A percentile compares a stretch with the other conserved stretches of the same genome.
phyloP scores from a whole-genome alignment of 2,797 vertebrate species.

The Vultur gryphus region DNA sequence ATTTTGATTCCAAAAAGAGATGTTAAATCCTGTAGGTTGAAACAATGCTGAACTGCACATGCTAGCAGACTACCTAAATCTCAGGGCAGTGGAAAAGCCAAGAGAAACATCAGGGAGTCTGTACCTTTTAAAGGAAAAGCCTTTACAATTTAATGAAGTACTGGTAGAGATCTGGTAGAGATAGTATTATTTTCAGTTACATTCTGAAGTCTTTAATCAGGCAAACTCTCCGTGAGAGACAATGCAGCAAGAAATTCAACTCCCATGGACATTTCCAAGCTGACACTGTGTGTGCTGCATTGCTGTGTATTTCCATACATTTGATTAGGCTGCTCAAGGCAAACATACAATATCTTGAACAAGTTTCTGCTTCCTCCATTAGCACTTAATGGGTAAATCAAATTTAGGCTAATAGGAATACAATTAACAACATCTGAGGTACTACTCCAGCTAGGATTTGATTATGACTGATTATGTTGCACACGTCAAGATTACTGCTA shows the following conservation, averaged over 20 bases:
- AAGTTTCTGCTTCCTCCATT: background rate
- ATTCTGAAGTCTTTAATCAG: background rate
- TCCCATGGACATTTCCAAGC: background rate
- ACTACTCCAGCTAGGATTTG: conserved; percentile 17
- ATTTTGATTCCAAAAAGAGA: background rate
- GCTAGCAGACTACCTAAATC: background rate
- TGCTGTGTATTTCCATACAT: background rate
- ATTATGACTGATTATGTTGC: conserved; percentile 59
- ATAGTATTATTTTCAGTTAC: background rate
- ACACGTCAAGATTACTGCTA: conserved; percentile 62
- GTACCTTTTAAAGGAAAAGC: background rate
- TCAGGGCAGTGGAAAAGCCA: background rate
- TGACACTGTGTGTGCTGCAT: background rate
- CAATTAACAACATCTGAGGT: conserved; percentile 21
- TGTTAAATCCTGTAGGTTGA: background rate
- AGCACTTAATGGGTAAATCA: background rate
- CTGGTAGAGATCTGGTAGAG: background rate
- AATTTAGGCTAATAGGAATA: background rate
- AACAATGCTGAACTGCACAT: background rate
- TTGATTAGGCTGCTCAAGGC: background rate
- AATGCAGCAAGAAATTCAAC: background rate
- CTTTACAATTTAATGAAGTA: background rate
- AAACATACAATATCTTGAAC: background rate
- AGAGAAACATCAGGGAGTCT: background rate
- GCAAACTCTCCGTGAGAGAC: background rate